Base-by-base conservation (phyloP, 2,113 vertebrate species). In the Lucifuga dentata region DNA sequence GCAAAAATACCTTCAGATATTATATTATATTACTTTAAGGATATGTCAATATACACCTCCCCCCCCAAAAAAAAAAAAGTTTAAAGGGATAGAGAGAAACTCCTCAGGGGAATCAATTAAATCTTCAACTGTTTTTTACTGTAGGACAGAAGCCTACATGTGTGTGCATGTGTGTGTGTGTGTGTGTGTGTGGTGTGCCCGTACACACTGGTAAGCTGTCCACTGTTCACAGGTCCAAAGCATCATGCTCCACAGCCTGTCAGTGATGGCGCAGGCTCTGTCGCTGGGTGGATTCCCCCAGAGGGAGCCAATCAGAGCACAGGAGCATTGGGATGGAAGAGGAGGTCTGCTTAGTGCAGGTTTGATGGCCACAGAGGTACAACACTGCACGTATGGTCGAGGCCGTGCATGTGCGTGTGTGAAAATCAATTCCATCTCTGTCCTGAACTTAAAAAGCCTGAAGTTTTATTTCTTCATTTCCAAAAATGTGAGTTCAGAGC, bases 301-400 rank as follows among this genome's bases (percentile, higher is more conserved):
- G 81, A 79, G 76, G 78, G 78, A 49, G 53, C 89, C 83, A 85
- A 89, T 90, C 81, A 73, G 53, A 75, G 68, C 43, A 35, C 21
- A 3, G 72, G 65, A 63, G 78, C 75, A 87, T 71, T 45, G 40
- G 73, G 40, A 73, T 3, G 80, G 84, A 90, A 84, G 73, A 89
- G 56, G 21, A 21, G 53, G 44, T 77, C 55, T 77, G 63, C 89
- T 90, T 89, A 90, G 89, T 81, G 80, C 80, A 77, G 84, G 81
- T 88, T 86, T 81, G 78, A 85, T 85, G 82, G 84, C 76, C 77
- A 62, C 75, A 67, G 59, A 73, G 80, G 84, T 71, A 71, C 76
- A 60, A 9, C 3, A 60, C 84, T 70, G 72, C 49, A 64, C 79
- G 83, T 79, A 60, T 45, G 52, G 76, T 51, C 35, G 36, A 13